phyloP scores from a whole-genome alignment of 2,797 vertebrate species.

The Cossypha caffra region DNA sequence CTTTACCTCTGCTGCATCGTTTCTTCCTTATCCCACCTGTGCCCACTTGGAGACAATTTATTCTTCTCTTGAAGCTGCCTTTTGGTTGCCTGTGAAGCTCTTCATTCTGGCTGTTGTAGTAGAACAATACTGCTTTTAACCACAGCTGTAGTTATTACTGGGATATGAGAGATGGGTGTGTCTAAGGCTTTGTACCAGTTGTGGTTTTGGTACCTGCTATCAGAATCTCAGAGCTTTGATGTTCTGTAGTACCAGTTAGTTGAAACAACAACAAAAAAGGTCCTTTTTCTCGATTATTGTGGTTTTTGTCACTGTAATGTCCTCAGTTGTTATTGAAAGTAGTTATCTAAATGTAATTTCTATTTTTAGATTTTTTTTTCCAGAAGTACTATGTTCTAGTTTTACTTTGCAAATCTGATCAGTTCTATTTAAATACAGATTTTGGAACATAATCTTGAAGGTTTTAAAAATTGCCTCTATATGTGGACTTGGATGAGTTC shows the following conservation, averaged over 20 bases:
- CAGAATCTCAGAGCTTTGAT: background rate
- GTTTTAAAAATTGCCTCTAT: background rate
- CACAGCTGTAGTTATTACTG: background rate
- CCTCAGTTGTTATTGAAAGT: background rate
- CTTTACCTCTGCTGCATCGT: background rate
- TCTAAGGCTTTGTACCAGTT: background rate
- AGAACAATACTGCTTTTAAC: background rate
- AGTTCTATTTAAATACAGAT: background rate
- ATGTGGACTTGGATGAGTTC: background rate
- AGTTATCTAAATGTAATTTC: background rate
- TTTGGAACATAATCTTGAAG: background rate
- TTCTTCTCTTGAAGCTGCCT: background rate
- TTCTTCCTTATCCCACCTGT: background rate
- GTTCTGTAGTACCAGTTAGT: background rate
- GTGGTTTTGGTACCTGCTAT: background rate
- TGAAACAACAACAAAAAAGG: background rate
- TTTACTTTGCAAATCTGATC: constrained; percentile 1
- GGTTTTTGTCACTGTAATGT: background rate
- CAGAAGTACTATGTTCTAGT: background rate
- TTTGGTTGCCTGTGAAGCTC: background rate
- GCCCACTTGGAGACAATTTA: background rate
- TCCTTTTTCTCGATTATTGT: background rate
- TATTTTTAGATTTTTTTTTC: background rate
- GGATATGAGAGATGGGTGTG: background rate
- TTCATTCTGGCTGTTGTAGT: background rate